These are phyloP conservation scores for Lepidochrysops patricia DNA, from an alignment of 2,888 invertebrate genomes.

Conservation along the genomic window DNA sequence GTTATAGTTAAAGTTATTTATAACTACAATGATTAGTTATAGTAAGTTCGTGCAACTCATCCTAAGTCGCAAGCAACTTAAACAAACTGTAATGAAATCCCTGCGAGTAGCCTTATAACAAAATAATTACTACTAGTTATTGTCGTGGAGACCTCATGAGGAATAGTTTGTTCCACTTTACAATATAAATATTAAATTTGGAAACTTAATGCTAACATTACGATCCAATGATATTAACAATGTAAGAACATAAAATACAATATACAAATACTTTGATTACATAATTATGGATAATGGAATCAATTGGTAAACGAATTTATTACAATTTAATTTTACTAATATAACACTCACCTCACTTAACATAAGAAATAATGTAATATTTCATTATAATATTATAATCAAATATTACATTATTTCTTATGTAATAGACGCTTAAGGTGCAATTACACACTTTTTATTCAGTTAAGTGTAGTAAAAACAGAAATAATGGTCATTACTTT, in stretches of 20 bases:
- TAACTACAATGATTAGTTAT: too few relatives aligned
- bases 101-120: not conserved
- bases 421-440: not conserved
- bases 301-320: too few relatives aligned
- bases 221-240: not conserved
- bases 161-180: conserved; percentile 29
- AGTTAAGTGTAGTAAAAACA: not conserved
- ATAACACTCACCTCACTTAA: too few relatives aligned
- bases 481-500: not conserved
- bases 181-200: not conserved
- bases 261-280: not conserved
- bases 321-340: too few relatives aligned
- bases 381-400: too few relatives aligned
- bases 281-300: too few relatives aligned
- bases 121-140: conserved; percentile 35
- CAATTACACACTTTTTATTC: not conserved
- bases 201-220: not conserved
- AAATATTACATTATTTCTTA: too few relatives aligned
- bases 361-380: too few relatives aligned
- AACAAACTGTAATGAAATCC: not conserved
- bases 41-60: too few relatives aligned
- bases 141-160: conserved; percentile 48
- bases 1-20: too few relatives aligned
- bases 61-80: too few relatives aligned
- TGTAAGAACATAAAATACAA: not conserved